phyloP scores from a whole-genome alignment of 2,113 vertebrate genomes.

The Trachemys scripta region DNA sequence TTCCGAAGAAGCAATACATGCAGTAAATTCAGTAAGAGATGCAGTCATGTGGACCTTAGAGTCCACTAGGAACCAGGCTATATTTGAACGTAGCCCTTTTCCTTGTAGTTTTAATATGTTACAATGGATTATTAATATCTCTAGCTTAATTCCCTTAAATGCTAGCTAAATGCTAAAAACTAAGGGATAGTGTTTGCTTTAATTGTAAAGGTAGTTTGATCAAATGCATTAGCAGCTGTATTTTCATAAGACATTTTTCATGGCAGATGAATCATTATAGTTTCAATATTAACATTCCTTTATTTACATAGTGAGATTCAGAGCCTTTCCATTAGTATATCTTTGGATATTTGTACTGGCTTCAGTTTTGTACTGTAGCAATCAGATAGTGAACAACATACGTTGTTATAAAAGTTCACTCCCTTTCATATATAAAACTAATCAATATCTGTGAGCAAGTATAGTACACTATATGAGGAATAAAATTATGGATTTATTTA shows the following conservation, averaged over 20 bases:
- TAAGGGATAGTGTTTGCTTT: neutral
- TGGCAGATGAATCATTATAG: neutral
- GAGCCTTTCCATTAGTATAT: neutral
- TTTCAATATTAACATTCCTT: neutral
- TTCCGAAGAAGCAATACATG: neutral
- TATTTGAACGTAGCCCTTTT: neutral
- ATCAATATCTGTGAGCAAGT: neutral
- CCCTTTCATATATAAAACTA: neutral
- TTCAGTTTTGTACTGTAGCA: neutral
- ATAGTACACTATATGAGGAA: accelerated
- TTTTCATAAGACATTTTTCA: accelerated
- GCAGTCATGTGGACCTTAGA: neutral
- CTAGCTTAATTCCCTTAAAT: neutral
- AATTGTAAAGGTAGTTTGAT: neutral
- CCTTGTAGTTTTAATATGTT: neutral
- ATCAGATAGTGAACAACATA: accelerated
- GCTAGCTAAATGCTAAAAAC: conserved; percentile 6
- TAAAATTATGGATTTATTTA: conserved; percentile 47
- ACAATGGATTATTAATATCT: conserved; percentile 6
- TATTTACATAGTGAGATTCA: neutral
- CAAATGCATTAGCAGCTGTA: neutral
- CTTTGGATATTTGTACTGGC: neutral
- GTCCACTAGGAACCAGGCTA: neutral
- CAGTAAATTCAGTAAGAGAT: conserved; percentile 1
- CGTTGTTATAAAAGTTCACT: neutral